phyloP scores from a whole-genome alignment of 1,140 invertebrate species.

The Phenacoccus solenopsis region DNA sequence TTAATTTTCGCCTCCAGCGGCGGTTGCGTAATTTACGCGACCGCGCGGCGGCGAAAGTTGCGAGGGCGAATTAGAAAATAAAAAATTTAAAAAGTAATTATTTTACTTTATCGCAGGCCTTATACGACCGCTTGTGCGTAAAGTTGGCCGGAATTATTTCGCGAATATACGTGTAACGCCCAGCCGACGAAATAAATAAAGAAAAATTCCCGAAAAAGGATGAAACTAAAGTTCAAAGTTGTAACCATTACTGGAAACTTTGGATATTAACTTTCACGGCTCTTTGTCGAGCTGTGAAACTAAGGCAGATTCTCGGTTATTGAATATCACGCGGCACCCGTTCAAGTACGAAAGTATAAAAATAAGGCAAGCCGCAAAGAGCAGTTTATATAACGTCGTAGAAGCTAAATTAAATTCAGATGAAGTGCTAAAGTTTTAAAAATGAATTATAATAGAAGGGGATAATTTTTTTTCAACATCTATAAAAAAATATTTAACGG shows the following conservation, averaged over 20 bases:
- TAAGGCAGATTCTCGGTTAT: not conserved
- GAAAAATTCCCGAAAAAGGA: not conserved
- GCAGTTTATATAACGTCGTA: not conserved
- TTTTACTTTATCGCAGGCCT: not conserved
- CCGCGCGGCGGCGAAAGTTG: not conserved
- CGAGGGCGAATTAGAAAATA: not conserved
- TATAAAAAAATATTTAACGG: constrained; percentile 7
- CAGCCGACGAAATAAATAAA: not conserved
- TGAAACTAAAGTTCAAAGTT: not conserved
- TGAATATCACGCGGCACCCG: not conserved
- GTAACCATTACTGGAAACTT: constrained; percentile 6
- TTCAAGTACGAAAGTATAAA: not conserved
- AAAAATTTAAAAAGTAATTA: not conserved
- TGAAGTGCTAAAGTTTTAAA: constrained; percentile 15
- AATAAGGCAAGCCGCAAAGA: not conserved
- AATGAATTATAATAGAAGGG: constrained; percentile 10
- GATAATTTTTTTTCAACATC: constrained; percentile 13
- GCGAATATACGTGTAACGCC: not conserved
- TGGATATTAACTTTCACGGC: constrained; percentile 7
- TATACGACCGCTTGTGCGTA: not conserved
- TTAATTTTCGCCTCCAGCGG: not conserved
- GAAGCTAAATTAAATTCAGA: constrained; percentile 15
- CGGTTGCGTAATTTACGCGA: too few species aligned
- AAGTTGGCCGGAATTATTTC: not conserved
- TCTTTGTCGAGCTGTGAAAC: not conserved